Evolutionary conservation across 2,797 vertebrate species (phyloP), one percentile per base, ranked within the genome.

Genomic region (Catostomus latipinnis): DNA sequence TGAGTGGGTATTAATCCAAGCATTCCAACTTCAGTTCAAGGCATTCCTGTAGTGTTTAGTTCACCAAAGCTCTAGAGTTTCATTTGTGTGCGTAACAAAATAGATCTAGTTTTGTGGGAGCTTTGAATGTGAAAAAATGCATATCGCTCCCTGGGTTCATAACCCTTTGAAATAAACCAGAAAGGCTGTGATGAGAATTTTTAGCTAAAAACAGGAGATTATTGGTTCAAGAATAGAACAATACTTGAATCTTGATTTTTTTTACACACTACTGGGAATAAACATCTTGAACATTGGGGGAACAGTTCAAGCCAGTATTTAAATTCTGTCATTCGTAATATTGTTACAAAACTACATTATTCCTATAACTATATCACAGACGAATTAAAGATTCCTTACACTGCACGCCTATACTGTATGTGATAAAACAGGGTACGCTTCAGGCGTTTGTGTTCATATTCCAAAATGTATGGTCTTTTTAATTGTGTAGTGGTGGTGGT

Each of bases 81-180:
- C 71, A 43, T 68, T 48, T 58, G 50, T 58, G 62, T 71, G 58
- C 62, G 46, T 80, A 70, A 66, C 49, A 82, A 82, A 83, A 78
- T 73, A 75, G 60, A 73, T 83, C 63, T 54, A 12, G 45, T 68
- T 77, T 74, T 82, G 72, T 75, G 54, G 48, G 56, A 61, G 57
- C 71, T 80, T 80, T 82, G 80, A 80, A 82, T 82, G 53, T 70
- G 63, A 80, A 67, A 22, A 80, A 74, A 81, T 74, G 69, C 71
- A 76, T 73, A 62, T 70, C 43, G 60, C 76, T 82, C 73, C 22
- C 14, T 77, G 18, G 53, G 70, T 50, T 56, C 45, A 66, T 43
- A 53, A 80, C 60, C 69, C 70, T 71, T 78, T 53, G 50, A 34
- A 73, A 79, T 79, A 65, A 71, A 76, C 78, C 76, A 50, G 14